Base-by-base conservation (phyloP, 2,888 invertebrate species). In the Allacma fusca region DNA sequence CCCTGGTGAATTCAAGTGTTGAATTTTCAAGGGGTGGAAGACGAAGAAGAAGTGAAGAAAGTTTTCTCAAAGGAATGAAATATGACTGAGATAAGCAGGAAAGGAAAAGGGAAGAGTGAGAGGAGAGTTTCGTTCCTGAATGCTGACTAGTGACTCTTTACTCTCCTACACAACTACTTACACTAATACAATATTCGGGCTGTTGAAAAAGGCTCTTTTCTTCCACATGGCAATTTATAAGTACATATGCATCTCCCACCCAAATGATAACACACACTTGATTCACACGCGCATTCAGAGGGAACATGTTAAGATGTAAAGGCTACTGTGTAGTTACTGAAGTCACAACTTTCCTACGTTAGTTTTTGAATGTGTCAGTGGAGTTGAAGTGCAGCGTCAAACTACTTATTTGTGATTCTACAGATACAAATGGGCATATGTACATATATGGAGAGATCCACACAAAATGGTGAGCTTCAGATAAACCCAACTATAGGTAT, bases 51-150 rank as follows among this genome's bases (percentile, higher is more conserved):
- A 59, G 72, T 57, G 57, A 29, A 57, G 29, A 59, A 72, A 72
- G 72, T 72, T 72, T 72, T 34, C 59, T 72, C 59, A 72, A 72
- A 72, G 72, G 72, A 72, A 72, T 72, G 72, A 72, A 72, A 72
- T 72, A 72, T 72, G 72, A 72, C 57, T 72, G 72, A 57, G 72
- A 72, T 72, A 72, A 72, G 72, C 21, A 29, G 59, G 59, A 72
- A 34, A 57, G 72, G 50, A 69, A 23, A 40, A 24, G n/a, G 50
- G 26, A 50, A 34, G 12, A 67, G 34, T 67, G 67, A 21, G 34
- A 21, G 67, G 67, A 65, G 67, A 67, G 34, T 21, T 34, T 67
- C 67, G 34, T 67, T 65, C 29, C 50, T 50, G 50, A 50, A 50
- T 50, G 50, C 50, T 50, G 50, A 50, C 50, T 50, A 50, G 50